Conservation (phyloP, 2,888 invertebrate genomes). For the Epinotia brunnichana region DNA sequence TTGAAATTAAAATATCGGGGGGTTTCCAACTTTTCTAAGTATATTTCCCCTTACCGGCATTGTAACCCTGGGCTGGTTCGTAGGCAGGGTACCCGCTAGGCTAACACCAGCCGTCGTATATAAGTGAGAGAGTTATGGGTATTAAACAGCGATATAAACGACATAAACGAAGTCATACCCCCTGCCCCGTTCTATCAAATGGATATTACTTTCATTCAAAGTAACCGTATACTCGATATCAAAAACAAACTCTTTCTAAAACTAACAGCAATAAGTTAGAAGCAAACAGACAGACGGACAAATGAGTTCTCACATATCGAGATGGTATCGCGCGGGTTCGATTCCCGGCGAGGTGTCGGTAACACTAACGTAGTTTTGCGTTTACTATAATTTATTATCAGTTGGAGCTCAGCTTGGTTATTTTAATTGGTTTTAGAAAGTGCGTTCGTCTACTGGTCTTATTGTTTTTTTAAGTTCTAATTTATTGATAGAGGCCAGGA, state of each 20-base stretch:
- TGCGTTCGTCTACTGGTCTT: neutral
- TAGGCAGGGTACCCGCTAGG: no score
- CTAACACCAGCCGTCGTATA: no score
- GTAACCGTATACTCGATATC: constrained; percentile 16
- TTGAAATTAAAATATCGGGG: no score
- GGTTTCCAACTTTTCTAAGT: no score
- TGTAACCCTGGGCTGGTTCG: no score
- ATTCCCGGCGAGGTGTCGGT: constrained; percentile 49
- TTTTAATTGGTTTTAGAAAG: neutral
- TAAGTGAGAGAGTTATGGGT: neutral
- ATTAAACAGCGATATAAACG: constrained; percentile 6
- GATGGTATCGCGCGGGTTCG: constrained; percentile 62
- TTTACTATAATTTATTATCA: constrained; percentile 20
- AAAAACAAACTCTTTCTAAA: constrained; percentile 17
- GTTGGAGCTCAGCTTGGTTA: neutral
- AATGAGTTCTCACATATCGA: constrained; percentile 69
- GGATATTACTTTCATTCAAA: constrained; percentile 10
- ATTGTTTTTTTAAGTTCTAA: neutral
- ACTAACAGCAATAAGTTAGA: constrained; percentile 29
- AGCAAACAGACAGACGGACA: constrained; percentile 59
- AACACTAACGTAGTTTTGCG: constrained; percentile 45
- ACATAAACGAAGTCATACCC: neutral
- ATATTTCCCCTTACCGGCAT: no score
- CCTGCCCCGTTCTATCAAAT: neutral
- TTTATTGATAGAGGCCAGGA: no score